phyloP scores from a whole-genome alignment of 2,888 invertebrate genomes.

The Dryobota labecula region DNA sequence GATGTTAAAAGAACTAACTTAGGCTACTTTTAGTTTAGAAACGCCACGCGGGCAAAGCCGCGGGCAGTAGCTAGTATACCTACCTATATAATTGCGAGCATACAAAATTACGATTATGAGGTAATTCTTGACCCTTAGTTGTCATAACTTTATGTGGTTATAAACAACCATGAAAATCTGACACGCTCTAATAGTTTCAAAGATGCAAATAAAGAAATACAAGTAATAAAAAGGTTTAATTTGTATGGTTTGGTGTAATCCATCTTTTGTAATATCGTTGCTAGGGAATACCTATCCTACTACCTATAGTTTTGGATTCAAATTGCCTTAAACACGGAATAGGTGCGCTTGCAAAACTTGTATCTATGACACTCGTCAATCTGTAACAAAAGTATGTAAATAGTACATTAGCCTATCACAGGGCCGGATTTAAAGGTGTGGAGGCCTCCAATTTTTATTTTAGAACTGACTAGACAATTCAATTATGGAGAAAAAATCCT shows the following conservation, averaged over 20 bases:
- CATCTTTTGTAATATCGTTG: not conserved
- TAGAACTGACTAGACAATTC: no score
- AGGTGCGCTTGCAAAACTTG: not conserved
- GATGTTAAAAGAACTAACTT: no score
- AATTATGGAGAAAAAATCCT: no score
- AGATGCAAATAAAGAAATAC: not conserved
- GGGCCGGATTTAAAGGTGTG: no score
- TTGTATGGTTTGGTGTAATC: not conserved
- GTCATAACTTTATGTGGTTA: constrained; percentile 1
- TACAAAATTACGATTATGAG: not conserved
- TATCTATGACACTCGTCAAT: no score
- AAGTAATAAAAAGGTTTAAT: not conserved
- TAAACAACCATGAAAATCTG: not conserved
- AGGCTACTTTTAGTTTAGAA: no score
- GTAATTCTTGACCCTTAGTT: not conserved
- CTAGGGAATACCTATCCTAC: not conserved
- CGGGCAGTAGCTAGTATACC: no score
- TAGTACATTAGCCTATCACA: no score
- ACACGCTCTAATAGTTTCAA: constrained; percentile 3
- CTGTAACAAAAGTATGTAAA: no score
- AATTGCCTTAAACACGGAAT: not conserved
- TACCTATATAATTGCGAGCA: not conserved
- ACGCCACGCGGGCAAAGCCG: no score
- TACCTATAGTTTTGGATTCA: not conserved
- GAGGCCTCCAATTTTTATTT: no score